Evolutionary conservation across 2,888 invertebrate species (phyloP).

Genomic region (Agonum fuliginosum): DNA sequence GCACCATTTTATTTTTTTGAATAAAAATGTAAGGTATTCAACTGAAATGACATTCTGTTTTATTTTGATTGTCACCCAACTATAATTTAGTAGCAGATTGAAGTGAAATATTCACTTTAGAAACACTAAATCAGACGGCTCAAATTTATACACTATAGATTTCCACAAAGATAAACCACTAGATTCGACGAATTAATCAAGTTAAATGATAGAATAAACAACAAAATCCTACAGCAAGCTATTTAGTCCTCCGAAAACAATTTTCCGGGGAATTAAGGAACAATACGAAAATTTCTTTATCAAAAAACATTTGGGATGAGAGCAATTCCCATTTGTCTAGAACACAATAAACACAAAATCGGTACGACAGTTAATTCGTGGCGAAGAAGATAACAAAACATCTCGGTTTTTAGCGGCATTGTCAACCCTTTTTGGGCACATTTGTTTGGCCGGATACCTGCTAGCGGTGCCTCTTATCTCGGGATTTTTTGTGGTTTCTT

Average conservation of each 20-base stretch:
- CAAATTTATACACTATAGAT: neutral
- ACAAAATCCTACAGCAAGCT: neutral
- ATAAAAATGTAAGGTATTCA: neutral
- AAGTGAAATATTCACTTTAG: neutral
- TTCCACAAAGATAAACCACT: neutral
- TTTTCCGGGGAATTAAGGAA: conserved; percentile 13
- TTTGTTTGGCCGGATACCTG: conserved; percentile 50
- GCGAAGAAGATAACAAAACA: conserved; percentile 48
- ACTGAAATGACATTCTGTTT: too few relatives aligned
- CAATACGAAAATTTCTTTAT: conserved; percentile 6
- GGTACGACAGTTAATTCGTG: conserved; percentile 31
- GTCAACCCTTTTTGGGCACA: conserved; percentile 53
- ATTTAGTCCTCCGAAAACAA: conserved; percentile 10
- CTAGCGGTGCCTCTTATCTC: conserved; percentile 50
- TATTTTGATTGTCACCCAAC: too few relatives aligned
- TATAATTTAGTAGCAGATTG: neutral
- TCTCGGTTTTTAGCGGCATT: conserved; percentile 27
- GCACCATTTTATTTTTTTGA: neutral
- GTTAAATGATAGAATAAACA: neutral
- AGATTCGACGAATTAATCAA: neutral
- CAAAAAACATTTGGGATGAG: conserved; percentile 23
- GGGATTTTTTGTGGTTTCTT: conserved; percentile 51
- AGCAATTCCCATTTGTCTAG: conserved; percentile 27
- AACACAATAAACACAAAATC: conserved; percentile 32
- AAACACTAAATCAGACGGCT: neutral